Evolutionary conservation across 2,113 vertebrate genomes (phyloP), one percentile per base, ranked within the genome.

Genomic region (Protomyctophum bolini): DNA sequence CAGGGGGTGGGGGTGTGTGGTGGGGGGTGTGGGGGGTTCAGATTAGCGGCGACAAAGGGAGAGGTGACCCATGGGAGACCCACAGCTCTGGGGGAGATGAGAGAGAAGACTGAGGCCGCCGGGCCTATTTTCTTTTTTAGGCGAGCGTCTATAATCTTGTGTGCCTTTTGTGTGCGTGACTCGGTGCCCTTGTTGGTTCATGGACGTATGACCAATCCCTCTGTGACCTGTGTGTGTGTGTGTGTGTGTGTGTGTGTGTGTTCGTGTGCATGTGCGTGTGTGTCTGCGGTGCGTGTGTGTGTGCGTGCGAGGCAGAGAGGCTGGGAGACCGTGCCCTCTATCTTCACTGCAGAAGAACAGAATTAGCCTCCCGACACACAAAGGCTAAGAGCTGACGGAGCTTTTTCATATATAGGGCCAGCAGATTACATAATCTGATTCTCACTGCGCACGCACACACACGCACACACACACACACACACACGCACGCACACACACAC

Each of bases 371-470:
- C 83, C 67, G 76, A 76, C 76, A 73, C 82, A 85, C 87, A 87
- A 85, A 81, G 72, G 83, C 82, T 84, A 88, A 88, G 58, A 82
- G 86, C 91, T 91, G 88, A 90, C 79, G n/a, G 78, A 77, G 77
- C 67, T 72, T 82, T 90, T 91, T 70, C 54, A 68, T 63, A 68
- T 63, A 66, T 77, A 67, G 48, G 75, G 77, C 80, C 74, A 72
- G 79, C 82, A 79, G 72, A 87, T 92, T 89, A 89, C 87, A 88
- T 90, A 90, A 91, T 85, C 57, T 64, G 79, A 79, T 79, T 81
- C 72, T 86, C 73, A 78, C 73, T 55, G 70, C 51, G 14, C 75
- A 47, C 15, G 66, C 76, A 64, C 69, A 78, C 77, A 83, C 72
- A 55, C 45, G 57, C 28, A 48, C 69, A 55, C 82, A 60, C 79